Evolutionary conservation across 1,140 invertebrate species (phyloP).

Genomic region (Cydia splendana): DNA sequence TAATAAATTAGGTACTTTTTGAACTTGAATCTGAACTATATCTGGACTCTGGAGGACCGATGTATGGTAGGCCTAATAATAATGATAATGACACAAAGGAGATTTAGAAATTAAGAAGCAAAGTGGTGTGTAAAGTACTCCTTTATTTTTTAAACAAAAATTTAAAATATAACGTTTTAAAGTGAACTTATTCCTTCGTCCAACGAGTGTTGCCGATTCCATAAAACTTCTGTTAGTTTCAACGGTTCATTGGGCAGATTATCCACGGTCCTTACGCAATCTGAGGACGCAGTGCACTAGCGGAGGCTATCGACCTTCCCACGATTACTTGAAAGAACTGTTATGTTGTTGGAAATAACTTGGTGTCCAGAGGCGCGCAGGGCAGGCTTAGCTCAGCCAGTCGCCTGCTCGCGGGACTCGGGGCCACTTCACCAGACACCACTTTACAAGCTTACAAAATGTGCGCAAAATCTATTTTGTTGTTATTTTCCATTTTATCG

Average conservation of each 20-base stretch:
- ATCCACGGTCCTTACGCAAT: conserved; percentile 63
- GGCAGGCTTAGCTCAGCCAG: conserved; percentile 43
- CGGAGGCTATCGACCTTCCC: conserved; percentile 76
- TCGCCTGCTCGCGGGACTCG: conserved; percentile 54
- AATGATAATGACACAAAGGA: no score
- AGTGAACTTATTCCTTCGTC: neutral
- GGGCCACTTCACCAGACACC: conserved; percentile 23
- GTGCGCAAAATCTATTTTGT: conserved; percentile 38
- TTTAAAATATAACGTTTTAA: no score
- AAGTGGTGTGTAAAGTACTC: no score
- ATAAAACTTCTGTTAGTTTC: conserved; percentile 22
- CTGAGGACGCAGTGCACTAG: conserved; percentile 59
- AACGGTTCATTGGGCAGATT: conserved; percentile 45
- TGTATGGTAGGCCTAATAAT: no score
- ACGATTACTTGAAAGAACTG: conserved; percentile 77
- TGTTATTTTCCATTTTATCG: conserved; percentile 33
- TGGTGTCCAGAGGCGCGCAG: conserved; percentile 59
- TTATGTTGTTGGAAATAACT: conserved; percentile 78
- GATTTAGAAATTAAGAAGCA: no score
- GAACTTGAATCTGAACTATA: no score
- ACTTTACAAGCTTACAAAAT: conserved; percentile 26
- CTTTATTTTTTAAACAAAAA: no score
- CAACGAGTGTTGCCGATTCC: neutral
- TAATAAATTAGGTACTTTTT: no score
- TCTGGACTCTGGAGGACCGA: no score